Evolutionary conservation across 2,113 vertebrate genomes (phyloP).

Genomic region (Asarcornis scutulata): DNA sequence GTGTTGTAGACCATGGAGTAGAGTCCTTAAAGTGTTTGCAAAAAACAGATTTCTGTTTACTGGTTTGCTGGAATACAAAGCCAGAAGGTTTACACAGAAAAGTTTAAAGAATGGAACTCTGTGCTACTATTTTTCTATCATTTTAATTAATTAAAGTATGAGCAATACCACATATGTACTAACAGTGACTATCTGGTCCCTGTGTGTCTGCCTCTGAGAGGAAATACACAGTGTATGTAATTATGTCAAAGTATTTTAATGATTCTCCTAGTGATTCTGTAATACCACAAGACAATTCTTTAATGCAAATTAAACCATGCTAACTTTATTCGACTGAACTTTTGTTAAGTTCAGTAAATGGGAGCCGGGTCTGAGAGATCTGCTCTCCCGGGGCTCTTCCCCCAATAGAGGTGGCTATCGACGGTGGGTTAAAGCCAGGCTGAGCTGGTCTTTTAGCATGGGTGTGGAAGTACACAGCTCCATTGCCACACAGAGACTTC

Average conservation of each 20-base stretch:
- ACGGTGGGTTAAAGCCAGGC: background rate
- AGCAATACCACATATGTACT: background rate
- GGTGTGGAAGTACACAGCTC: background rate
- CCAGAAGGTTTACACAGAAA: background rate
- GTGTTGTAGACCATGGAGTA: slow-evolving; percentile 35
- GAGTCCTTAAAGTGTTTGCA: slow-evolving; percentile 29
- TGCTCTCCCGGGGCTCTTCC: background rate
- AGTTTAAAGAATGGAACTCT: background rate
- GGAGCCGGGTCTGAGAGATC: background rate
- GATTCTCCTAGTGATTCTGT: background rate
- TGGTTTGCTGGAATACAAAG: slow-evolving; percentile 5
- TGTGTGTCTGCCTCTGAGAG: background rate
- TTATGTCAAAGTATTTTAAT: slow-evolving; percentile 8
- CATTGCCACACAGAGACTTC: background rate
- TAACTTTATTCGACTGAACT: background rate
- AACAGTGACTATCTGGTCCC: background rate
- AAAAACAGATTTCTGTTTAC: slow-evolving; percentile 38
- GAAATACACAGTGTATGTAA: background rate
- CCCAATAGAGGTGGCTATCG: background rate
- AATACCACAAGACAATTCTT: background rate
- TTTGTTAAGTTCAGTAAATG: background rate
- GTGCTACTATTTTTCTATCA: background rate
- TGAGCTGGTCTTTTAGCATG: background rate
- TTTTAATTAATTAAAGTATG: background rate
- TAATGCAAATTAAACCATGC: background rate